Conservation (phyloP, 1,140 invertebrate species). For the Drosophila murphyi region DNA sequence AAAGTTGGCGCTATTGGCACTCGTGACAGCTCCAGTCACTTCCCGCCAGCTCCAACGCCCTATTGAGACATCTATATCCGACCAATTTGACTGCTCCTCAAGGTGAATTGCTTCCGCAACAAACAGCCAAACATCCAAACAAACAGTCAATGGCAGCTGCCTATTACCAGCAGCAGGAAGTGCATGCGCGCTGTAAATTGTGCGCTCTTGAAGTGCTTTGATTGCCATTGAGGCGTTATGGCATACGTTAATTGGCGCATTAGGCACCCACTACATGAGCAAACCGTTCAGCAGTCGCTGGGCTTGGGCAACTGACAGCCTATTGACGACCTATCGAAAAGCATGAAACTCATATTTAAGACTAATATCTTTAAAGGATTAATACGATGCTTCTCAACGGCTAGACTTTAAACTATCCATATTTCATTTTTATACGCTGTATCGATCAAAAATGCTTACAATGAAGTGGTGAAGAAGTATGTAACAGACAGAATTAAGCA, state of each 20-base stretch:
- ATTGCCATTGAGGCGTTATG: slow-evolving; percentile 5
- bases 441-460: too few species aligned
- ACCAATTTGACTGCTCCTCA: slow-evolving; percentile 32
- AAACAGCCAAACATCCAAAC: neutral
- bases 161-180: slow-evolving; percentile 15
- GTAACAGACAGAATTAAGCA: too few species aligned
- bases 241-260: slow-evolving; percentile 28
- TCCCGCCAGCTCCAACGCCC: neutral
- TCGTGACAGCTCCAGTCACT: slow-evolving; percentile 19
- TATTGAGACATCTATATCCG: slow-evolving; percentile 43
- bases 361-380: neutral
- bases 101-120: slow-evolving; percentile 29
- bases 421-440: too few species aligned
- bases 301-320: neutral
- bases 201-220: slow-evolving; percentile 1
- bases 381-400: neutral
- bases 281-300: neutral
- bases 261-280: neutral
- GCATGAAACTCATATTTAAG: neutral
- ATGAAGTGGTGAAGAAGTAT: too few species aligned
- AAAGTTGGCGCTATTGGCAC: slow-evolving; percentile 21
- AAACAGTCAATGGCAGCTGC: neutral
- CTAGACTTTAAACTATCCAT: too few species aligned
- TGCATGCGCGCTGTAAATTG: slow-evolving; percentile 15
- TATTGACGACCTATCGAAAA: neutral